phyloP scores from a whole-genome alignment of 2,113 vertebrate species.

The Melanerpes formicivorus region DNA sequence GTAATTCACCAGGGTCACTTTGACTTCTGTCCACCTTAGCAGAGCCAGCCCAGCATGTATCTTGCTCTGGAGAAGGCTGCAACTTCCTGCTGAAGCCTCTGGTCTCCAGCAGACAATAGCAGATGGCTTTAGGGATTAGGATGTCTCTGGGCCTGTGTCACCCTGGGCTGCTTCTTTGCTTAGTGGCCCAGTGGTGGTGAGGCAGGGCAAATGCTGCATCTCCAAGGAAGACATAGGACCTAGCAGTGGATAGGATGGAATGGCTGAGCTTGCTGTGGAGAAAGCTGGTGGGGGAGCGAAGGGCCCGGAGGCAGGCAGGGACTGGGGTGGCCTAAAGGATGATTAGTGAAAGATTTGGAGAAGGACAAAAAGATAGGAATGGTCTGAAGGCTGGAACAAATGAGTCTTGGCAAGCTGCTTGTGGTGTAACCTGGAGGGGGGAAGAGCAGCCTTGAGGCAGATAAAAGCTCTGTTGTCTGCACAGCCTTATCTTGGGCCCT shows the following conservation, averaged over 20 bases:
- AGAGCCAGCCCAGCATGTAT: fast-evolving
- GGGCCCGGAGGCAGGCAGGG: background rate
- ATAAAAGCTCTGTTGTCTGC: conserved; percentile 17
- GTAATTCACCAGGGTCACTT: background rate
- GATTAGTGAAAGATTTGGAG: background rate
- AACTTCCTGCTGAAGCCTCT: background rate
- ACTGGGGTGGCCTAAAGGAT: fast-evolving
- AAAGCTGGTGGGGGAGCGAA: background rate
- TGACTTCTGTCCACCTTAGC: fast-evolving
- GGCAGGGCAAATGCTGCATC: fast-evolving
- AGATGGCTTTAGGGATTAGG: background rate
- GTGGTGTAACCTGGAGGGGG: background rate
- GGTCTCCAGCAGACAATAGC: background rate
- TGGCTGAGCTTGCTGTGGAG: fast-evolving
- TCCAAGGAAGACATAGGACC: background rate
- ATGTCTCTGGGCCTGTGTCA: background rate
- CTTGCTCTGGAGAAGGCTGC: fast-evolving
- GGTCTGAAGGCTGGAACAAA: background rate
- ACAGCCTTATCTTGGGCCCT: background rate
- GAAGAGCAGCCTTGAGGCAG: conserved; percentile 7
- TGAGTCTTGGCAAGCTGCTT: fast-evolving
- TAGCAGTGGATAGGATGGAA: background rate
- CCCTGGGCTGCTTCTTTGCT: background rate
- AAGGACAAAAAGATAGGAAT: background rate
- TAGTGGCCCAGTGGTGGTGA: fast-evolving